Percentiles rank a stretch among this genome's conserved stretches.
phyloP scores from a whole-genome alignment of 2,113 vertebrate genomes.

The Eclectus roratus region DNA sequence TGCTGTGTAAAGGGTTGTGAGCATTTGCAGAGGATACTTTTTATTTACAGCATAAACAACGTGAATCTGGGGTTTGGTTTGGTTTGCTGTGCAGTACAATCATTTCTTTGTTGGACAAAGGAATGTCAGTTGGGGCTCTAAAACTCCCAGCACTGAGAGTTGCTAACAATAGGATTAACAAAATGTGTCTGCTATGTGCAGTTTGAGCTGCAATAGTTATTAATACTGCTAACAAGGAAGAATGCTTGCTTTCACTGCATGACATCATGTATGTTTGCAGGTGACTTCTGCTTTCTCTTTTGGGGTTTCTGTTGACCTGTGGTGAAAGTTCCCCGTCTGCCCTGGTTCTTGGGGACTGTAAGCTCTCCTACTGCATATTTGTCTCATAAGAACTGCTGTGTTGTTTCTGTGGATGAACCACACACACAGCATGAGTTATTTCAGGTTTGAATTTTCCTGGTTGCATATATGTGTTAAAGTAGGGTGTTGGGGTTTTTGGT shows the following conservation, averaged over 20 bases:
- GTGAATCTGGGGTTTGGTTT: fast-evolving
- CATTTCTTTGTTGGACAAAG: background rate
- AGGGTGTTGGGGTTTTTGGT: background rate
- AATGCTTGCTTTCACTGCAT: background rate
- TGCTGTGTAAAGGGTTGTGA: background rate
- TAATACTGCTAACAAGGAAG: background rate
- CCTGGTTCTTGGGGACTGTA: background rate
- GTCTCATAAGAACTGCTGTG: background rate
- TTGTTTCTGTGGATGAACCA: background rate
- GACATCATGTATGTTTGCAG: background rate
- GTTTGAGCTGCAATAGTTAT: background rate
- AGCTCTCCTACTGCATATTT: background rate
- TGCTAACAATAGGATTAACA: background rate
- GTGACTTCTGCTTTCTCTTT: background rate
- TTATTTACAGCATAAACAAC: background rate
- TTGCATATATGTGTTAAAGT: background rate
- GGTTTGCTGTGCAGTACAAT: background rate
- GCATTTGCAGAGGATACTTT: background rate
- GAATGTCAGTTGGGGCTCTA: fast-evolving
- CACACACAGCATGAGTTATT: background rate
- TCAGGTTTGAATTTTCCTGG: background rate
- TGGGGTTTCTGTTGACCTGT: background rate
- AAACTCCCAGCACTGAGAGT: too few relatives aligned
- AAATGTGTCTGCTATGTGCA: fast-evolving
- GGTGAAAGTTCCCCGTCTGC: background rate